Base-by-base conservation (phyloP, 2,113 vertebrate genomes). In the Chaetorhynchus papuensis region DNA sequence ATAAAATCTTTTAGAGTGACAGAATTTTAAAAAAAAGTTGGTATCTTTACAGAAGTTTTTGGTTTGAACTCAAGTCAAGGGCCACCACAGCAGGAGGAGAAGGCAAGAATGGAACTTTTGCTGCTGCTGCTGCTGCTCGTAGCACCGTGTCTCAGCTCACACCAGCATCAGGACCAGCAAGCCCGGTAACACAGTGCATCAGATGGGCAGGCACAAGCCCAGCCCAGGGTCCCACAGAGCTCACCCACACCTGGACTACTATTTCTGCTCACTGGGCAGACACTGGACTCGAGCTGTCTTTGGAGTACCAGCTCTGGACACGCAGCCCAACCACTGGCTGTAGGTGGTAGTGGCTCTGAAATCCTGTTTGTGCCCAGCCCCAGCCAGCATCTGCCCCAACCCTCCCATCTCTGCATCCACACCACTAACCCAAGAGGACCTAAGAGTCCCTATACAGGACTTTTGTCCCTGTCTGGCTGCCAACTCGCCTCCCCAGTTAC, bases 41-140 rank as follows among this genome's bases (percentile, higher is more conserved):
- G 18, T 28, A 28, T 33, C 23, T 49, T 39, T 53, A 39, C 15
- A 66, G 37, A 26, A 54, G 21, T 69, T 88, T n/a, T n/a, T 61
- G 15, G 6, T 45, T 76, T 26, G 71, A 88, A 53, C 3, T 53
- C 33, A 44, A 86, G n/a, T 17, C 70, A 65, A 65, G 10, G 23
- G 20, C 22, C 21, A 66, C 24, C 20, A 47, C 12, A 49, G 10
- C n/a, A 81, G n/a, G 4, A 85, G 19, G 14, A 65, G 19, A 84
- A 39, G 21, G n/a, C 27, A 61, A 70, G 65, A 49, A 52, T 1
- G 2, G 26, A 85, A 41, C 2, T 89, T 81, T 71, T 54, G 16
- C 52, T 61, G 42, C 5, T 7, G 1, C 20, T 4, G 0, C 5
- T 7, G 1, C 20, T 4, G 0, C 63, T 83, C 2, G 2, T 5